A percentile compares a stretch with the other conserved stretches of the same genome.
Evolutionary conservation across 2,888 invertebrate genomes (phyloP).

Genomic region (Hypselothyrea guttata): DNA sequence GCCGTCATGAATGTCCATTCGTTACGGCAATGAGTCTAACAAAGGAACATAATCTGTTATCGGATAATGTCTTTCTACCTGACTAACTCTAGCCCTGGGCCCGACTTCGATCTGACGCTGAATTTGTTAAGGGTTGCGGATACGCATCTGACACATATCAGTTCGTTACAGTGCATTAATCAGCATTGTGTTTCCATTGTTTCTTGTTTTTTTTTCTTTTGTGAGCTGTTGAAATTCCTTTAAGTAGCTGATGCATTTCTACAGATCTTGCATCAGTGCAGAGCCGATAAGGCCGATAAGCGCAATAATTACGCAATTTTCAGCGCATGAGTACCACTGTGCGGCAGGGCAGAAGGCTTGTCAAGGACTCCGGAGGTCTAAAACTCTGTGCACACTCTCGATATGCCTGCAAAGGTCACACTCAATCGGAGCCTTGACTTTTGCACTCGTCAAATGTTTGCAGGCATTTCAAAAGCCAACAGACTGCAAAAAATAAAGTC

Average conservation of each 20-base stretch:
- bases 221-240: conserved; percentile 19
- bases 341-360: conserved; percentile 31
- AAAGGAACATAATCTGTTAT: conserved; percentile 37
- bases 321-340: conserved; percentile 37
- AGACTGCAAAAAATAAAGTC: conserved; percentile 2
- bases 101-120: conserved; percentile 2
- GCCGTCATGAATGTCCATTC: conserved; percentile 11
- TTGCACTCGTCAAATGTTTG: conserved; percentile 66
- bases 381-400: conserved; percentile 34
- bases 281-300: conserved; percentile 1
- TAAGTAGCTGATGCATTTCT: conserved; percentile 7
- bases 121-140: conserved; percentile 28
- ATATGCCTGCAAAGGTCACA: conserved; percentile 64
- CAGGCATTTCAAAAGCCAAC: conserved; percentile 13
- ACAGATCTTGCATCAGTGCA: conserved; percentile 13
- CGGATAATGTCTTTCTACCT: conserved; percentile 53
- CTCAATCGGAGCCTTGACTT: conserved; percentile 68
- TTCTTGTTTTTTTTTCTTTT: conserved; percentile 20
- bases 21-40: conserved; percentile 22
- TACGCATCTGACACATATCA: conserved; percentile 8
- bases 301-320: conserved; percentile 4
- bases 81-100: conserved; percentile 22
- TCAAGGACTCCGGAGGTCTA: conserved; percentile 48
- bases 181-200: conserved; percentile 42
- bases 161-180: conserved; percentile 68